Evolutionary conservation across 2,888 invertebrate species (phyloP).

Genomic region (Agrochola macilenta): DNA sequence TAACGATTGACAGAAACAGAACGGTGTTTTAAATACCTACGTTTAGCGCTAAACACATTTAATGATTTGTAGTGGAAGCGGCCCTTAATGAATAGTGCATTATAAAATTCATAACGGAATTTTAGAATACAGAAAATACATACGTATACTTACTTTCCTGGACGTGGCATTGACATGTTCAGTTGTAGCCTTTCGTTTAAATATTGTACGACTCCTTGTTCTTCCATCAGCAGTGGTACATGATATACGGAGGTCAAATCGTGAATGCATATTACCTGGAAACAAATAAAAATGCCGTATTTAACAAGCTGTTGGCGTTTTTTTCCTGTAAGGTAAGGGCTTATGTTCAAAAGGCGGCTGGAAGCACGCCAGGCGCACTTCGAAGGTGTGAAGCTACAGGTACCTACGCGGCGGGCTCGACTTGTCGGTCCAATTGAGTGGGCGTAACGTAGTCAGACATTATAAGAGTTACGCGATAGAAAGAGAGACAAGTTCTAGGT

Average conservation of each 20-base stretch:
- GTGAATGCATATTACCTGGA: conserved; percentile 97
- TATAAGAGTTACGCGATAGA: no score
- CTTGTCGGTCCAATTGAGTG: no score
- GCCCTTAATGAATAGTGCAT: not conserved
- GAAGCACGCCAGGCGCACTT: no score
- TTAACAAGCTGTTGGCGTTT: not conserved
- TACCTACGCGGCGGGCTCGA: no score
- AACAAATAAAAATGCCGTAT: conserved; percentile 15
- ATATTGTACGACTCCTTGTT: conserved; percentile 96
- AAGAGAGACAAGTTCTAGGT: no score
- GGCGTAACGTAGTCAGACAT: no score
- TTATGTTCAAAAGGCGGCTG: not conserved
- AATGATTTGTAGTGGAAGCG: not conserved
- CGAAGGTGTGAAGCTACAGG: no score
- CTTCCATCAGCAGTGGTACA: conserved; percentile 98
- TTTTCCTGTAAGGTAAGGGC: not conserved
- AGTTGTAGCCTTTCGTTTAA: conserved; percentile 95
- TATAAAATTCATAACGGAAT: conserved; percentile 17
- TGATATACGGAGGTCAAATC: conserved; percentile 98
- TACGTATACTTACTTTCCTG: conserved; percentile 89
- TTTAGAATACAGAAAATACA: conserved; percentile 26
- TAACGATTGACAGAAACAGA: not conserved
- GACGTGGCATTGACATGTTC: conserved; percentile 92
- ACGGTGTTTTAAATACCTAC: not conserved
- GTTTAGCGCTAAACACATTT: not conserved